A percentile compares a stretch with the other conserved stretches of the same genome.
These are phyloP conservation scores for Drosophila trichaetosa DNA, from an alignment of 2,888 invertebrate species.

Conservation along the genomic window DNA sequence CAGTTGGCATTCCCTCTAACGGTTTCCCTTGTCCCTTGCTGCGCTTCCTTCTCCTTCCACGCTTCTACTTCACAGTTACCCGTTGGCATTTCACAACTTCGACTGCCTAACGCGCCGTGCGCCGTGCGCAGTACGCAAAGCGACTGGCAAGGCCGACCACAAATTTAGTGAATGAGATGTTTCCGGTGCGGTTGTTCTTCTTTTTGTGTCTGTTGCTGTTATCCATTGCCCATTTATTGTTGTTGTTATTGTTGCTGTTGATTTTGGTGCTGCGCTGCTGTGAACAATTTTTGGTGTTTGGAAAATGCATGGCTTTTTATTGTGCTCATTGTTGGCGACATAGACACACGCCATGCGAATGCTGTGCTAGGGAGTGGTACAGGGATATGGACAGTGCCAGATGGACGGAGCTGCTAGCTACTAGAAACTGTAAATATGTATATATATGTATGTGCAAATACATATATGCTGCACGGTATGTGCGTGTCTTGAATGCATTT, in stretches of 20 bases:
- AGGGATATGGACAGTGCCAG: conserved; percentile 26
- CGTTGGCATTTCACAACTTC: conserved; percentile 77
- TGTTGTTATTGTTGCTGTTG: conserved; percentile 28
- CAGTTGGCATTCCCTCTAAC: conserved; percentile 7
- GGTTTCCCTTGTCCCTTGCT: conserved; percentile 7
- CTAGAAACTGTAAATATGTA: conserved; percentile 30
- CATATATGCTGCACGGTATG: conserved; percentile 11
- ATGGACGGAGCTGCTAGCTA: conserved; percentile 46
- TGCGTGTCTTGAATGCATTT: conserved; percentile 61
- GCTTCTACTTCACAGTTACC: conserved; percentile 40
- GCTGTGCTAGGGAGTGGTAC: conserved; percentile 22
- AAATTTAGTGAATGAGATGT: conserved; percentile 83
- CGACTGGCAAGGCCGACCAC: conserved; percentile 75
- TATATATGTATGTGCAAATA: neutral
- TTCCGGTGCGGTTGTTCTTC: conserved; percentile 80
- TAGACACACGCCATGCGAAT: conserved; percentile 62
- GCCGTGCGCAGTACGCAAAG: conserved; percentile 35
- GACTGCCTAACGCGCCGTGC: conserved; percentile 71
- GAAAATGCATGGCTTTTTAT: conserved; percentile 80
- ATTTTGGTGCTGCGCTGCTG: conserved; percentile 47
- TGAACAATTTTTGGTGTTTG: conserved; percentile 80
- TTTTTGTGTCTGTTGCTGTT: conserved; percentile 35
- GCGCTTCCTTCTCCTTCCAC: conserved; percentile 7
- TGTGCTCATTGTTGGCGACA: conserved; percentile 73
- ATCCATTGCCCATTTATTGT: conserved; percentile 25